Evolutionary conservation across 1,140 invertebrate species (phyloP), one percentile per base, ranked within the genome.

Genomic region (Patella vulgata): DNA sequence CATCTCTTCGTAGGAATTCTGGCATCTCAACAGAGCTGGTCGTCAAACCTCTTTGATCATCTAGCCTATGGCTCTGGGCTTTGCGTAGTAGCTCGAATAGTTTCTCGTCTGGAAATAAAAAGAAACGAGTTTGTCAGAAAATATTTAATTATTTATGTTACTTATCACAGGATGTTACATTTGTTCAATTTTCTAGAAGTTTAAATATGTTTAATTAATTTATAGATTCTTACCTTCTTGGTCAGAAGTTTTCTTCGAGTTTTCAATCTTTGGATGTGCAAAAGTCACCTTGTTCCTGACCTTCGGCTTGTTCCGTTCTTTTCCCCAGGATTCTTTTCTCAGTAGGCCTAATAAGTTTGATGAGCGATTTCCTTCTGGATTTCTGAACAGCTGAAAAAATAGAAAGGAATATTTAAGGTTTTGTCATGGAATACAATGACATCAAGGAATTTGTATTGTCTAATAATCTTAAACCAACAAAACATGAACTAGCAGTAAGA

Each of bases 41-140:
- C 0, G 90, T 92, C 30, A 75, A 25, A 43, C 91, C 92, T 66
- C 92, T 85, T 82, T 94, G 92, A 80, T 93, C 92, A 79, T 93
- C 92, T 44, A 93, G 80, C 25, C 92, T 85, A 50, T 88, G 88
- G 66, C 89, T 81, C 79, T 93, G 91, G 3, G 90, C 91, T 64
- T 90, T 85, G 80, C 91, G 91, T 62, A 93, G 81, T 30, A 91
- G 90, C 79, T 93, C 91, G 68, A 92, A 55, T 48, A 71, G 75
- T 54, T 60, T 67, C 19, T 78, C 77, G 80, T 73, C 76, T 80
- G 61, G 23, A 60, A 65, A 25, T 31, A 27, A 50, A 59, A 47
- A 51, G 60, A 12, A 31, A 11, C 11, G 33, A 51, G 14, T 36
- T n/a, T n/a, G n/a, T n/a, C n/a, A n/a, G n/a, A n/a, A n/a, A n/a